Evolutionary conservation across 2,113 vertebrate genomes (phyloP).

Genomic region (Lonchura striata): DNA sequence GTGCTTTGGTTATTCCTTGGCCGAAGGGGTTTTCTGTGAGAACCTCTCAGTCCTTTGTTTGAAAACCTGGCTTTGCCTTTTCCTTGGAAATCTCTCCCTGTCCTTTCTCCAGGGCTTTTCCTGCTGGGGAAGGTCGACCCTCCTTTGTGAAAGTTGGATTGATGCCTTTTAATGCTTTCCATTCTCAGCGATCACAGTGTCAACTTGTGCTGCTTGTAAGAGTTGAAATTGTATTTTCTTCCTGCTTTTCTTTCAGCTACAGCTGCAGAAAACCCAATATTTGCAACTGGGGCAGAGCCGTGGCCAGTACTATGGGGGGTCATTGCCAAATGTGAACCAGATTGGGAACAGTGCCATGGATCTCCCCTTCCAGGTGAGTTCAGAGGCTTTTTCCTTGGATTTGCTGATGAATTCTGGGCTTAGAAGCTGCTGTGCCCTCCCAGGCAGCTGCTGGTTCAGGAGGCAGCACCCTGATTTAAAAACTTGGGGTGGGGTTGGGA

Average conservation of each 20-base stretch:
- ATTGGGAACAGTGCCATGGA: constrained; percentile 95
- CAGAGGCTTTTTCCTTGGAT: background rate
- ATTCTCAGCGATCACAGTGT: background rate
- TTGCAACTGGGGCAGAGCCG: constrained; percentile 97
- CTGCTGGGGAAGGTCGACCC: background rate
- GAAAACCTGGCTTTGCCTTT: background rate
- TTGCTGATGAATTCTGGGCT: background rate
- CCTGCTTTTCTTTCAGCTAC: constrained; percentile 81
- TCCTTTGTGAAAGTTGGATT: background rate
- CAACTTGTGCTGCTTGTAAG: background rate
- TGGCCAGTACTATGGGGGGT: constrained; percentile 97
- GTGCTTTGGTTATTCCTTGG: background rate
- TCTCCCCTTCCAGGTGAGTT: constrained; percentile 96
- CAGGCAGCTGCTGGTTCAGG: background rate
- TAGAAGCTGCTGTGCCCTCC: background rate
- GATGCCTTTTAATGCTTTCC: background rate
- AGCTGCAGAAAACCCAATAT: constrained; percentile 98
- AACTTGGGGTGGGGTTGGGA: fast-evolving
- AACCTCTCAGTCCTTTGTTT: background rate
- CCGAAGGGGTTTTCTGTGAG: background rate
- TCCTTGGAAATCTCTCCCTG: background rate
- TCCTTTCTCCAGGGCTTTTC: background rate
- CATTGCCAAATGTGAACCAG: constrained; percentile 98
- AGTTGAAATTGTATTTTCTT: background rate
- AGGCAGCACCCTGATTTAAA: background rate